Evolutionary conservation across 1,140 invertebrate genomes (phyloP).

Genomic region (Leptinotarsa defecta): DNA sequence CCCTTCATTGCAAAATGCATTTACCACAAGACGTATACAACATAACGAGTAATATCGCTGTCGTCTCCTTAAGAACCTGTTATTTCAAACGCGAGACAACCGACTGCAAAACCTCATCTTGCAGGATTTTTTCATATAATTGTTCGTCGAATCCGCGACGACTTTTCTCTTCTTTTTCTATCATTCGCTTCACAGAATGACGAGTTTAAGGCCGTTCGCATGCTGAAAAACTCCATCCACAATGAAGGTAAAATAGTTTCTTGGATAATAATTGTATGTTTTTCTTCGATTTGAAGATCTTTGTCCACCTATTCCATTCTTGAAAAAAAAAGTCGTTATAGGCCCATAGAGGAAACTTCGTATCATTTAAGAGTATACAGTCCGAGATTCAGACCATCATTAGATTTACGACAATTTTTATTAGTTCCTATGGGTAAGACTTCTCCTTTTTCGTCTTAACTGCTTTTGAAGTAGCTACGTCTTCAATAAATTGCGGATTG

Average conservation of each 20-base stretch:
- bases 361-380: not conserved
- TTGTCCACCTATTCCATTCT: not conserved
- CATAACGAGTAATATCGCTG: conserved; percentile 26
- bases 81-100: conserved; percentile 27
- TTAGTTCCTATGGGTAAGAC: too few relatives aligned
- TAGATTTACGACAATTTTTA: too few relatives aligned
- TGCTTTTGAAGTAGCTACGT: too few relatives aligned
- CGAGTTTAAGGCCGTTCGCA: conserved; percentile 27
- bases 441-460: too few relatives aligned
- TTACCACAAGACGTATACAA: conserved; percentile 19
- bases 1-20: conserved; percentile 17
- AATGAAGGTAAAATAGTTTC: conserved; percentile 24
- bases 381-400: too few relatives aligned
- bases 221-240: conserved; percentile 10
- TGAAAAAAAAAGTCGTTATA: not conserved
- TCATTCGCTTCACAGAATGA: conserved; percentile 20
- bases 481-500: too few relatives aligned
- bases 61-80: conserved; percentile 26
- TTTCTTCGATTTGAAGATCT: conserved; percentile 9
- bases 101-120: conserved; percentile 27
- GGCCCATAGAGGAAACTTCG: not conserved
- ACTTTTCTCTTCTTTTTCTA: conserved; percentile 13
- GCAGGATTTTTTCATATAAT: conserved; percentile 26
- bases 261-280: not conserved
- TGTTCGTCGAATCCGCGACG: conserved; percentile 24